Evolutionary conservation across 1,140 invertebrate genomes (phyloP).

Genomic region (Vanessa atalanta): DNA sequence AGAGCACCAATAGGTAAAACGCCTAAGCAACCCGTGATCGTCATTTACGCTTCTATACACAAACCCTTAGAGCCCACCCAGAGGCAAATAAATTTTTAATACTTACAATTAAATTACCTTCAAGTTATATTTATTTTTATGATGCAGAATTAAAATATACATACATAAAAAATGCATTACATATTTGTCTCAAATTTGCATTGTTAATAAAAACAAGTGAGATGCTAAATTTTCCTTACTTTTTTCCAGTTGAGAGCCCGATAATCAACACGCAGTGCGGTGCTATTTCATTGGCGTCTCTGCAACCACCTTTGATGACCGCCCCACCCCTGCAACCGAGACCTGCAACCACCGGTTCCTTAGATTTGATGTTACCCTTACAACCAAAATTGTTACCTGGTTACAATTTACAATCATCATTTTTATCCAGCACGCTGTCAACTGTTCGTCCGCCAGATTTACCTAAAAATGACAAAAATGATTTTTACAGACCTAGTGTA

Average conservation of each 20-base stretch:
- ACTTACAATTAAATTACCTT: background rate
- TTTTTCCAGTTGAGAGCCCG: conserved; percentile 76
- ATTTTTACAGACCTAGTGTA: conserved; percentile 61
- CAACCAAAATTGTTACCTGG: conserved; percentile 83
- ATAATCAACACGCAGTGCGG: conserved; percentile 74
- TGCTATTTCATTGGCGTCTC: conserved; percentile 75
- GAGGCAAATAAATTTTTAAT: conserved; percentile 11
- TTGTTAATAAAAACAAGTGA: background rate
- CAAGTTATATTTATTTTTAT: background rate
- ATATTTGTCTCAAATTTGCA: background rate
- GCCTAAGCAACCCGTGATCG: conserved; percentile 34
- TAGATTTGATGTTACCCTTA: conserved; percentile 83
- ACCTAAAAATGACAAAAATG: conserved; percentile 47
- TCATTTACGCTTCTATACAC: conserved; percentile 27
- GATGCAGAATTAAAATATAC: too few relatives aligned
- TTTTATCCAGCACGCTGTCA: conserved; percentile 71
- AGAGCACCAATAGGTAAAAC: conserved; percentile 74
- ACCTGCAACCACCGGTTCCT: conserved; percentile 84
- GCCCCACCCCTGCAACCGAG: conserved; percentile 83
- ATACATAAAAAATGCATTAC: too few relatives aligned
- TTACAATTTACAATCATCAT: conserved; percentile 74
- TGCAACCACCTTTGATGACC: conserved; percentile 75
- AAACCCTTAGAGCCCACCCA: conserved; percentile 1
- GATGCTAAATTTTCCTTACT: conserved; percentile 18
- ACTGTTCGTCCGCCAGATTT: conserved; percentile 74